Percentiles rank a stretch among this genome's conserved stretches.
Evolutionary conservation across 1,140 invertebrate species (phyloP).

Genomic region (Dendrolimus kikuchii): DNA sequence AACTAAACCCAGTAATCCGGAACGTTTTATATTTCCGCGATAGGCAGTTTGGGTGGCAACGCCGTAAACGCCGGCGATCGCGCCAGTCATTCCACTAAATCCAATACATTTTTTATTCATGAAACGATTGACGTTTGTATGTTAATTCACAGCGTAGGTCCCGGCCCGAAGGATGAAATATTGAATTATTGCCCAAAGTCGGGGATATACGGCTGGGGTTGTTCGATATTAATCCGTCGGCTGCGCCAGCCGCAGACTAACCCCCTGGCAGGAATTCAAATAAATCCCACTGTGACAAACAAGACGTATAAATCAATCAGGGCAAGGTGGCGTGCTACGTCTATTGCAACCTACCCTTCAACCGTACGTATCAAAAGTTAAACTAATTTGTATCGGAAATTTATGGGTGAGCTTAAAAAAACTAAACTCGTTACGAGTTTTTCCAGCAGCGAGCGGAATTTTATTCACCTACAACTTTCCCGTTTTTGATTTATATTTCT

Average conservation of each 20-base stretch:
- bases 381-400: slow-evolving; percentile 67
- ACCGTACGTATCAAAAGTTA: slow-evolving; percentile 52
- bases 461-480: slow-evolving; percentile 39
- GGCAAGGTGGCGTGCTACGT: slow-evolving; percentile 62
- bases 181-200: slow-evolving; percentile 68
- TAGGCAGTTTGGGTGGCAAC: slow-evolving; percentile 33
- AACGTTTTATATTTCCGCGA: slow-evolving; percentile 53
- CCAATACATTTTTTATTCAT: slow-evolving; percentile 73
- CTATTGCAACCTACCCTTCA: slow-evolving; percentile 54
- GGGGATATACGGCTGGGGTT: slow-evolving; percentile 59
- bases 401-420: slow-evolving; percentile 57
- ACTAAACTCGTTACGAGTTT: slow-evolving; percentile 62
- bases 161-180: slow-evolving; percentile 64
- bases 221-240: slow-evolving; percentile 61
- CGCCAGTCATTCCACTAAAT: slow-evolving; percentile 65
- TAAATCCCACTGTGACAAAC: slow-evolving; percentile 72
- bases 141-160: slow-evolving; percentile 65
- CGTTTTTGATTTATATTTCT: slow-evolving; percentile 52
- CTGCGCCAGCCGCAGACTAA: slow-evolving; percentile 23
- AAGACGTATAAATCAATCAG: slow-evolving; percentile 74
- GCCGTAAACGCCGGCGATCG: slow-evolving; percentile 32
- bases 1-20: slow-evolving; percentile 39
- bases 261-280: slow-evolving; percentile 69
- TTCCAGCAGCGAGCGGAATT: slow-evolving; percentile 30
- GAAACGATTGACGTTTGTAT: slow-evolving; percentile 72